Evolutionary conservation across 2,888 invertebrate genomes (phyloP).

Genomic region (Xestia xanthographa): DNA sequence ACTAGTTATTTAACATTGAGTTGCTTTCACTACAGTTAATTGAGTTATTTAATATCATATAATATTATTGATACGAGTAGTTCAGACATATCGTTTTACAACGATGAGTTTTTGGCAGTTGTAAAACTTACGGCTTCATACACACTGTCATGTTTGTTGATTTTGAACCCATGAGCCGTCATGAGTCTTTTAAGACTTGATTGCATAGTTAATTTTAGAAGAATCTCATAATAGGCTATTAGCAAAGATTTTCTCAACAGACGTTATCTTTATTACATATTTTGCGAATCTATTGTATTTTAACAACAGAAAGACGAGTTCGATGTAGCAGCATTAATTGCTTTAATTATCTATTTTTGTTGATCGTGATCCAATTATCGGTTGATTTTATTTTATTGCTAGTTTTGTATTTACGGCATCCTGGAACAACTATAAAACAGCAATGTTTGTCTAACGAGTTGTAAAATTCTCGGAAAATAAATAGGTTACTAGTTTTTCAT

Average conservation of each 20-base stretch:
- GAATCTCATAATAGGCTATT: neutral
- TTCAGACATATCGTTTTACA: neutral
- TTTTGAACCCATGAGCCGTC: neutral
- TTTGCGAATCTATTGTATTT: neutral
- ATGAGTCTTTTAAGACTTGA: neutral
- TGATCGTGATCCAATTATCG: neutral
- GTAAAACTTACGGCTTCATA: neutral
- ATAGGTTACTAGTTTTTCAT: conserved; percentile 38
- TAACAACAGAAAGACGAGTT: neutral
- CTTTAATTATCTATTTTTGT: neutral
- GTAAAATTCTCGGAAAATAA: conserved; percentile 25
- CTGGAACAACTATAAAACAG: conserved; percentile 2
- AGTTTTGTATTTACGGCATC: neutral
- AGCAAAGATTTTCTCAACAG: neutral
- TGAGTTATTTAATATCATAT: conserved; percentile 33
- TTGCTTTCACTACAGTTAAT: conserved; percentile 37
- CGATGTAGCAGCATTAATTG: neutral
- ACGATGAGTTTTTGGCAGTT: neutral
- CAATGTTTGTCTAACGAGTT: conserved; percentile 3
- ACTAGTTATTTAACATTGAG: conserved; percentile 16
- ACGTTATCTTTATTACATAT: neutral
- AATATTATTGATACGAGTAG: conserved; percentile 16
- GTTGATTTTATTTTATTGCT: neutral
- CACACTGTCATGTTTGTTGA: neutral
- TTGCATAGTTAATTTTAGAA: neutral